Percentiles rank a stretch among this genome's conserved stretches.
Evolutionary conservation across 2,888 invertebrate species (phyloP).

Genomic region (Leistus spinibarbis): DNA sequence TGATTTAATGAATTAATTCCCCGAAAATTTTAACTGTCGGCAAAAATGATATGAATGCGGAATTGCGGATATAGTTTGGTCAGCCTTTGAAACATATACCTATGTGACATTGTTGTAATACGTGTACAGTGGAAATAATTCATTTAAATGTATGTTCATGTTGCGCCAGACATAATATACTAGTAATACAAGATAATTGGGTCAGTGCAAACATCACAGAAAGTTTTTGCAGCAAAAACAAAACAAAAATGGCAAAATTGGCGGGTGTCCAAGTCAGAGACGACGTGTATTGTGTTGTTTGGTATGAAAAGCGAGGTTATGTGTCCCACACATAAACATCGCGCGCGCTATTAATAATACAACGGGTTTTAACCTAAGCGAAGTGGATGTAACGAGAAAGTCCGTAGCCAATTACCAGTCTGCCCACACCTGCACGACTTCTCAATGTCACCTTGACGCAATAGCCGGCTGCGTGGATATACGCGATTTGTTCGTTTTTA

Average conservation of each 20-base stretch:
- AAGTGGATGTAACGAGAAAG: not conserved
- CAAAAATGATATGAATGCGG: too few species aligned
- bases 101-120: too few species aligned
- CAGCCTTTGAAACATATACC: too few species aligned
- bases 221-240: too few species aligned
- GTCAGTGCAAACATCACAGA: not conserved
- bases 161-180: not conserved
- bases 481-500: not conserved
- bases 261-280: not conserved
- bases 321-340: slow-evolving; percentile 8
- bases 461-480: not conserved
- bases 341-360: slow-evolving; percentile 5
- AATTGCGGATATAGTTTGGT: too few species aligned
- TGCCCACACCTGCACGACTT: slow-evolving; percentile 1
- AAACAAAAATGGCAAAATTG: not conserved
- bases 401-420: slow-evolving; percentile 5
- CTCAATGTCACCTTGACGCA: slow-evolving; percentile 13
- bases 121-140: too few species aligned
- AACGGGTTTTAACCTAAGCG: not conserved
- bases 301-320: not conserved
- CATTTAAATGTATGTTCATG: not conserved
- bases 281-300: not conserved
- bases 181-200: not conserved
- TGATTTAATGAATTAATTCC: too few species aligned
- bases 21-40: too few species aligned